Conservation (phyloP, 2,113 vertebrate species). For the Lepisosteus osseus region DNA sequence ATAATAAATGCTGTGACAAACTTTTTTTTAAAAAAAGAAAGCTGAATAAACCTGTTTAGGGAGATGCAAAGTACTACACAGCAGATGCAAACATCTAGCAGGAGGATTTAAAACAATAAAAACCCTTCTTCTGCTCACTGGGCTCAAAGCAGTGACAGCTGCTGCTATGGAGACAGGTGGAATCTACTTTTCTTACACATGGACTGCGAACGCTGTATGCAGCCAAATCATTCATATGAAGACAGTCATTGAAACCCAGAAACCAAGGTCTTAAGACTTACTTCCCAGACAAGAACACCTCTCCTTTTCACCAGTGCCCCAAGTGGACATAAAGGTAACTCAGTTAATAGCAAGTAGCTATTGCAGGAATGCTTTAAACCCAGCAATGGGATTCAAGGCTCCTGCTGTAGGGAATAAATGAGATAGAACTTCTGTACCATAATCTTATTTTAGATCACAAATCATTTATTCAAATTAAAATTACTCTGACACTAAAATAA, state of each 20-base stretch:
- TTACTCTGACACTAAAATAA: constrained; percentile 48
- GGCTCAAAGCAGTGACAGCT: too few species aligned
- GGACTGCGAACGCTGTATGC: not conserved
- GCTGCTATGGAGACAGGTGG: not conserved
- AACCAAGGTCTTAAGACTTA: too few species aligned
- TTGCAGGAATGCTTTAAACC: too few species aligned
- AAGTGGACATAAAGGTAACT: too few species aligned
- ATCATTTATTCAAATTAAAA: constrained; percentile 42
- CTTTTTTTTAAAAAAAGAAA: not conserved
- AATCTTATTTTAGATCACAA: constrained; percentile 34
- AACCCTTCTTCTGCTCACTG: too few species aligned
- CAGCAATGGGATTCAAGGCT: too few species aligned
- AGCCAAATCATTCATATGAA: too few species aligned
- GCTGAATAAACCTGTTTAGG: constrained; percentile 8
- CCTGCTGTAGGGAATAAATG: not conserved
- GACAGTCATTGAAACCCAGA: too few species aligned
- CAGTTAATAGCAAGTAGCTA: too few species aligned
- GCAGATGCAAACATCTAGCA: constrained; percentile 3
- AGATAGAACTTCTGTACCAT: not conserved
- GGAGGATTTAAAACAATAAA: not conserved
- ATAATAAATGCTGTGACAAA: constrained; percentile 18
- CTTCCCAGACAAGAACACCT: too few species aligned
- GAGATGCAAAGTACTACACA: not conserved
- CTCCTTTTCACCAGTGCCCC: too few species aligned
- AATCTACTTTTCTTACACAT: not conserved